Evolutionary conservation across 2,797 vertebrate genomes (phyloP), one percentile per base, ranked within the genome.

Genomic region (Crenuchus spilurus): DNA sequence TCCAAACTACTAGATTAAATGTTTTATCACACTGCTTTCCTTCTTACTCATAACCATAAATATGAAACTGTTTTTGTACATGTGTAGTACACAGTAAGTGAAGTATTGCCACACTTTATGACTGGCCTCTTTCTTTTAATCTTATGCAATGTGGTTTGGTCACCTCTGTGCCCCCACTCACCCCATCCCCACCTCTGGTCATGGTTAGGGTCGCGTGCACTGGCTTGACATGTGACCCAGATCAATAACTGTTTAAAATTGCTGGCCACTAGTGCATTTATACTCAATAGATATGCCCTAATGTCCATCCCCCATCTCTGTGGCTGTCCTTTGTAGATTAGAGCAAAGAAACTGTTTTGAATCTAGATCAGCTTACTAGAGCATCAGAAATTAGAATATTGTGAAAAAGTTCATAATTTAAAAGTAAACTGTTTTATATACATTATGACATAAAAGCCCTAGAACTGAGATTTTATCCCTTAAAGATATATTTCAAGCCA

Each of bases 171-270:
- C 49, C 13, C 60, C 77, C 35, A 46, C 16, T 24, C 13, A 39
- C 80, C 83, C 83, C 79, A 75, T 84, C 89, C 87, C 86, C 86
- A 82, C 75, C 64, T 78, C 51, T 35, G 80, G 65, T 76, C 69
- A 80, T 35, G 61, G 75, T 68, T 79, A 84, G 86, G 90, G 90
- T 91, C 89, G 87, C 78, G 82, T 54, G 82, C 86, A 88, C 83
- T 80, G 85, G 85, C 84, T 87, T 89, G 88, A 88, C 78, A 85
- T 88, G 85, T 91, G 91, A 92, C 90, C 88, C 83, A 87, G 89
- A 93, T 93, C 91, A 90, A 93, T 93, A 92, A 88, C 89, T 90
- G 90, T 92, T 93, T 92, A 92, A 92, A 92, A 87, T 86, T 77
- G 84, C 80, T 76, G 80, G 82, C 81, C 87, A 88, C 88, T 79